Evolutionary conservation across 2,888 invertebrate genomes (phyloP).

Genomic region (Drosophila neotestacea): DNA sequence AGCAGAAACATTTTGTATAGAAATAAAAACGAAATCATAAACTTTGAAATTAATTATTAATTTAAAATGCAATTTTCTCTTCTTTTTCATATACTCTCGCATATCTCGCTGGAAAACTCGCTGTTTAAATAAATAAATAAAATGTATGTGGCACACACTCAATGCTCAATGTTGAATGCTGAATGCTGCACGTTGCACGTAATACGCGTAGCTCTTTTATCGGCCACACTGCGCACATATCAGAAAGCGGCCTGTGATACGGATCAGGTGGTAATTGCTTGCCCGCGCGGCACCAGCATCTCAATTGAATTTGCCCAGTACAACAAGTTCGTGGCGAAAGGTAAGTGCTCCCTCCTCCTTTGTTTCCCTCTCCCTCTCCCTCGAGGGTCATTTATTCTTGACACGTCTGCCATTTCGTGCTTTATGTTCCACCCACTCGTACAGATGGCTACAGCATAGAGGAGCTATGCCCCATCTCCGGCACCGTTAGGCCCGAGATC

Average conservation of each 20-base stretch:
- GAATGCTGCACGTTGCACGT: slow-evolving; percentile 15
- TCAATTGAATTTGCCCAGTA: slow-evolving; percentile 96
- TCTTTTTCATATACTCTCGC: slow-evolving; percentile 13
- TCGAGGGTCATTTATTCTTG: slow-evolving; percentile 46
- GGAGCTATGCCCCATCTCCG: slow-evolving; percentile 80
- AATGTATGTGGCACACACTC: slow-evolving; percentile 4
- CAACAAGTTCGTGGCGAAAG: slow-evolving; percentile 84
- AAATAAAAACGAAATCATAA: slow-evolving; percentile 14
- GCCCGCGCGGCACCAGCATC: slow-evolving; percentile 97
- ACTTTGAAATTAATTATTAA: slow-evolving; percentile 23
- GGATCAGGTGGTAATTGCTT: slow-evolving; percentile 93
- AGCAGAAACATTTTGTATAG: no score
- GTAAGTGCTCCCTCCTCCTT: slow-evolving; percentile 65
- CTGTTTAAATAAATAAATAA: slow-evolving; percentile 10
- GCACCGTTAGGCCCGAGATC: slow-evolving; percentile 63
- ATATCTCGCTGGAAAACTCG: not conserved
- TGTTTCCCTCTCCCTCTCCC: not conserved
- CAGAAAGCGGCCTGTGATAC: slow-evolving; percentile 97
- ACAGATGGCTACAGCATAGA: slow-evolving; percentile 84
- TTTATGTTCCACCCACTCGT: slow-evolving; percentile 30
- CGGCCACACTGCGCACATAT: slow-evolving; percentile 95
- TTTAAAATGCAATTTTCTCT: slow-evolving; percentile 39
- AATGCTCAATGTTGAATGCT: not conserved
- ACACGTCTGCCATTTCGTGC: slow-evolving; percentile 57
- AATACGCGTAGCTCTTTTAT: slow-evolving; percentile 90